Conservation (phyloP, 2,113 vertebrate genomes). For the Ovis canadensis region DNA sequence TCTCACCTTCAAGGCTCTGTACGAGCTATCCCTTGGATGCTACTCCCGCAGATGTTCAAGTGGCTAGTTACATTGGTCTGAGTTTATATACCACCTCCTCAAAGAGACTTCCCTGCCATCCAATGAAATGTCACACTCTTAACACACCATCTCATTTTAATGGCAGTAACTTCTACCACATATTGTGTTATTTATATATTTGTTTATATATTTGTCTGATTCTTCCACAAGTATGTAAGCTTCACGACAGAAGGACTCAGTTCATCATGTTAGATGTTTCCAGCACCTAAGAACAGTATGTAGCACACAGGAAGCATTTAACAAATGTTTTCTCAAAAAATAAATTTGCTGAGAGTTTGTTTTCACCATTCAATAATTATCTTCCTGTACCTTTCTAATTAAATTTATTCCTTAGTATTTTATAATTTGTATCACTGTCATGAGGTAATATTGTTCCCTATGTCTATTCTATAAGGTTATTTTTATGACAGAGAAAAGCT, state of each 20-base stretch:
- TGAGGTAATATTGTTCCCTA: neutral
- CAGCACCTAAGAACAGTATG: neutral
- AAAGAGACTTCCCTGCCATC: neutral
- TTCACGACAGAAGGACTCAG: neutral
- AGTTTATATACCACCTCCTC: neutral
- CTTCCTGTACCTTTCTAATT: neutral
- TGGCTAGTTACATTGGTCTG: neutral
- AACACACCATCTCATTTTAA: neutral
- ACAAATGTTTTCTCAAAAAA: neutral
- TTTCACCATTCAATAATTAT: neutral
- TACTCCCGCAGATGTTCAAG: neutral
- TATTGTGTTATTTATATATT: neutral
- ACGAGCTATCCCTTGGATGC: neutral
- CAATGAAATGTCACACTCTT: neutral
- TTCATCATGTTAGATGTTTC: neutral
- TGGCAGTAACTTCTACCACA: neutral
- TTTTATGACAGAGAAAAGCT: neutral
- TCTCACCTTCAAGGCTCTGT: neutral
- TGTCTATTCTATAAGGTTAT: neutral
- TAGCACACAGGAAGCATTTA: neutral
- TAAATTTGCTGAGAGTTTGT: neutral
- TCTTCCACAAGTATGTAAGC: neutral
- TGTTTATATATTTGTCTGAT: neutral
- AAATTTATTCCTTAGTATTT: slow-evolving; percentile 10
- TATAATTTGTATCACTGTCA: neutral